Base-by-base conservation (phyloP, 2,797 vertebrate species). In the Phataginus tetradactyla region DNA sequence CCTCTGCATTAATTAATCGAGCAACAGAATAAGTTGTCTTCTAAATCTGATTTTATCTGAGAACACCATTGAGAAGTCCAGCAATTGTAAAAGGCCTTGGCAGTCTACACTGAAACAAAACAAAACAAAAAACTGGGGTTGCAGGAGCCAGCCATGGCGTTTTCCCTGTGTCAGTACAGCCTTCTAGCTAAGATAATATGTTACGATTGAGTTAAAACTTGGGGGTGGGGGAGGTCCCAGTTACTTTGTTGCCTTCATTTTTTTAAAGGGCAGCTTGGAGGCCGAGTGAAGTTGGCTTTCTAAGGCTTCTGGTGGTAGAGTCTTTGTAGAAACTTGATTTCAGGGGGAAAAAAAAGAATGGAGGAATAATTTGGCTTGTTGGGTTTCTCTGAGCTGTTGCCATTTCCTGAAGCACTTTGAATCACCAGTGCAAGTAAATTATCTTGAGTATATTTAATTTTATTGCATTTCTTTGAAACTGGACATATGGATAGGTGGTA, bases 381-480 rank as follows among this genome's bases (percentile, higher is more conserved):
- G 78, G 32, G 37, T 91, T 94, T 96, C 53, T 86, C 37, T 87
- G 91, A 81, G 25, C 74, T 83, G 61, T 57, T 85, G 11, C 37
- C 63, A 34, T 64, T n/a, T 74, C 13, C 34, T 21, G 15, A 91
- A 86, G n/a, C 42, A 86, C 45, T 66, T 25, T 80, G 72, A 86
- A 32, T 80, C 14, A 72, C 29, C 25, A 29, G 39, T 71, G 86
- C 34, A 71, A 55, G 42, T 80, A 37, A 86, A 74, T 85, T 80
- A 74, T 18, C 83, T 81, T 64, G 29, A 94, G 25, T 57, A 0
- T 66, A 45, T 84, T 86, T 59, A 74, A 59, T 51, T 57, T 78
- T 75, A 59, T 45, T 3, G 0, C 25, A 12, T 94, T 81, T 95
- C 21, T 85, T 94, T 61, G 32, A 85, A 79, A 57, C 6, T 69